Evolutionary conservation across 2,797 vertebrate genomes (phyloP).

Genomic region (Octomys mimax): DNA sequence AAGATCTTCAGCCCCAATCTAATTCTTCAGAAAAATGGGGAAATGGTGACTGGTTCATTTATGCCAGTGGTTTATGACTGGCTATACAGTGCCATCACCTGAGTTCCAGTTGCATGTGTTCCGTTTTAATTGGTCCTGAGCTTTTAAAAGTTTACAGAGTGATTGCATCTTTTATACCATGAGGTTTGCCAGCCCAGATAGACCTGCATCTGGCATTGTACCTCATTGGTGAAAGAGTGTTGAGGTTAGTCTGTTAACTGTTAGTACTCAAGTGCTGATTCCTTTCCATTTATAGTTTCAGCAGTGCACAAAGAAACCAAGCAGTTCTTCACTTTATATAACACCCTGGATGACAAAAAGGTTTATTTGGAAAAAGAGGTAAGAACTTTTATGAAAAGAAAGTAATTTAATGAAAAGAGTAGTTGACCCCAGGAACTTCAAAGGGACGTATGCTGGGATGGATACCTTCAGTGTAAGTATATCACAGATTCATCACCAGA

Average conservation of each 20-base stretch:
- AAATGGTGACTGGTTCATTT: not conserved
- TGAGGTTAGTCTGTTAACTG: not conserved
- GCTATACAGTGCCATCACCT: not conserved
- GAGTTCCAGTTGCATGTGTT: not conserved
- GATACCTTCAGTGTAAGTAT: not conserved
- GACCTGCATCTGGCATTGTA: not conserved
- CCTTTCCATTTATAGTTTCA: conserved; percentile 91
- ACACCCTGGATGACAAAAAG: conserved; percentile 99
- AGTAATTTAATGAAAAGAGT: not conserved
- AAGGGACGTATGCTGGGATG: not conserved
- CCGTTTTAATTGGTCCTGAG: not conserved
- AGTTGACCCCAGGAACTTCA: not conserved
- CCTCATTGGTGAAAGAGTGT: not conserved
- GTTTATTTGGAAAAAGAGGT: conserved; percentile 99
- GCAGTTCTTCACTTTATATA: conserved; percentile 99
- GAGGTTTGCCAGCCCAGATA: not conserved
- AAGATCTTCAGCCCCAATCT: not conserved
- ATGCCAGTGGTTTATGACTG: not conserved
- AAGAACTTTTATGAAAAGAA: conserved; percentile 73
- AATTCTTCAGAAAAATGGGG: not conserved
- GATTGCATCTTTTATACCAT: not conserved
- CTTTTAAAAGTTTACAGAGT: not conserved
- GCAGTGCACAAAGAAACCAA: conserved; percentile 99
- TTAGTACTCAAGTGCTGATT: not conserved
- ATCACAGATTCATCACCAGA: not conserved